A percentile compares a stretch with the other conserved stretches of the same genome.
Conservation (phyloP, 2,888 invertebrate genomes). For the Tenthredo mesomela region DNA sequence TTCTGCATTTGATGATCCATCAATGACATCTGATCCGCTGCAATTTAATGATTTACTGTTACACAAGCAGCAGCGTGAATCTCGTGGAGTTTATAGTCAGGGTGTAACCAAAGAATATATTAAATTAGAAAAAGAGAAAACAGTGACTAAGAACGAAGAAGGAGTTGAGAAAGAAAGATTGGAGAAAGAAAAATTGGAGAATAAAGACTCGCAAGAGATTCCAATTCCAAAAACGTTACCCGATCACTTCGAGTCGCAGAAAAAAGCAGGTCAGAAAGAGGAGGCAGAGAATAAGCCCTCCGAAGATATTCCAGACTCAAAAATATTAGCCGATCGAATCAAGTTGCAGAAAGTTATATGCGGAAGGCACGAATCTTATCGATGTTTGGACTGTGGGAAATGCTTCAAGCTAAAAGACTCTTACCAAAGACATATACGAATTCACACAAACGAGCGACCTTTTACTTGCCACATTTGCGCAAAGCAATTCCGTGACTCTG, state of each 20-base stretch:
- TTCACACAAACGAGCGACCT: constrained; percentile 74
- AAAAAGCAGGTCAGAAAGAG: not conserved
- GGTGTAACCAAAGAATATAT: not conserved
- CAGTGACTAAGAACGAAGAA: constrained; percentile 13
- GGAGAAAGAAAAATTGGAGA: not conserved
- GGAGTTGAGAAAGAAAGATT: not conserved
- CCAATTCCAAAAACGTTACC: not conserved
- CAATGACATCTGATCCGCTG: constrained; percentile 56
- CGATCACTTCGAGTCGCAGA: not conserved
- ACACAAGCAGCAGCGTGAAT: constrained; percentile 51
- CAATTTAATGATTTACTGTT: constrained; percentile 54
- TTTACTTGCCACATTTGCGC: constrained; percentile 77
- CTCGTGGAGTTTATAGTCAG: not conserved
- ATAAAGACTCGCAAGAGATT: constrained; percentile 48
- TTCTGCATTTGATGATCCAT: constrained; percentile 39
- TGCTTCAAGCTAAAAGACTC: constrained; percentile 79
- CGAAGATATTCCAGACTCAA: constrained; percentile 12
- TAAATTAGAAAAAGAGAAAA: not conserved
- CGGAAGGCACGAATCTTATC: constrained; percentile 67
- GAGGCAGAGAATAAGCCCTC: constrained; percentile 43
- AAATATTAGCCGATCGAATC: constrained; percentile 48
- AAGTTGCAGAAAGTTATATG: constrained; percentile 48
- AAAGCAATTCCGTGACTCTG: constrained; percentile 75
- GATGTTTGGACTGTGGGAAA: constrained; percentile 79
- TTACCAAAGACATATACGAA: constrained; percentile 79